Evolutionary conservation across 2,888 invertebrate species (phyloP).

Genomic region (Leistus spinibarbis): DNA sequence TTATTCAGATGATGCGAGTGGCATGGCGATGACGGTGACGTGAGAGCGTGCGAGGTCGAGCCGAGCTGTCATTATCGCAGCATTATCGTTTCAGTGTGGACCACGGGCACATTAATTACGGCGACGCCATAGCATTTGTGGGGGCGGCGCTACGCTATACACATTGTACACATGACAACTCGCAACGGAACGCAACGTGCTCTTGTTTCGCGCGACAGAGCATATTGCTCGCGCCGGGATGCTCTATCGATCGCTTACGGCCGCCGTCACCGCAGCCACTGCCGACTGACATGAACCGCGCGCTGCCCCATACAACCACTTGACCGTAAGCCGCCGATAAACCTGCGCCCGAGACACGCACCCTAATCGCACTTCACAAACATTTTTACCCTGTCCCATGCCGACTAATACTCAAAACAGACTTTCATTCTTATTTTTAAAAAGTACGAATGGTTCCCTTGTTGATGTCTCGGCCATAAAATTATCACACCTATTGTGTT

Average conservation of each 20-base stretch:
- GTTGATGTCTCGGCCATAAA: too few relatives aligned
- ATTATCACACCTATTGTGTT: background rate
- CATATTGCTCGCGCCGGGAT: slow-evolving; percentile 39
- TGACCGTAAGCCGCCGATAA: background rate
- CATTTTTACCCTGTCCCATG: background rate
- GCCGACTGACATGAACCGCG: slow-evolving; percentile 12
- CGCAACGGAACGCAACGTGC: background rate
- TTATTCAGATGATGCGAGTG: slow-evolving; percentile 38
- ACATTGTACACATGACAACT: background rate
- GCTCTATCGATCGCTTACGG: slow-evolving; percentile 30
- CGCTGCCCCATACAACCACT: background rate
- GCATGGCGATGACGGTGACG: slow-evolving; percentile 32
- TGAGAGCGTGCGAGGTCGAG: slow-evolving; percentile 56
- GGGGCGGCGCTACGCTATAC: background rate
- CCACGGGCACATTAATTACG: slow-evolving; percentile 56
- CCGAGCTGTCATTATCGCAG: slow-evolving; percentile 61
- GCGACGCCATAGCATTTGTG: slow-evolving; percentile 23
- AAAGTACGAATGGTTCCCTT: too few relatives aligned
- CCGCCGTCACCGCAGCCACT: background rate
- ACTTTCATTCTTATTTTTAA: too few relatives aligned
- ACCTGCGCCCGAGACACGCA: background rate
- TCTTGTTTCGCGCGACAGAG: slow-evolving; percentile 9
- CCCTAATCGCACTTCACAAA: background rate
- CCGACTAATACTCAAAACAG: too few relatives aligned
- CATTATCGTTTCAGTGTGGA: slow-evolving; percentile 59